Evolutionary conservation across 64 coral and sea anemone species (phyloP), one percentile per base, ranked within the genome.

Genomic region (Trachythela sp.): DNA sequence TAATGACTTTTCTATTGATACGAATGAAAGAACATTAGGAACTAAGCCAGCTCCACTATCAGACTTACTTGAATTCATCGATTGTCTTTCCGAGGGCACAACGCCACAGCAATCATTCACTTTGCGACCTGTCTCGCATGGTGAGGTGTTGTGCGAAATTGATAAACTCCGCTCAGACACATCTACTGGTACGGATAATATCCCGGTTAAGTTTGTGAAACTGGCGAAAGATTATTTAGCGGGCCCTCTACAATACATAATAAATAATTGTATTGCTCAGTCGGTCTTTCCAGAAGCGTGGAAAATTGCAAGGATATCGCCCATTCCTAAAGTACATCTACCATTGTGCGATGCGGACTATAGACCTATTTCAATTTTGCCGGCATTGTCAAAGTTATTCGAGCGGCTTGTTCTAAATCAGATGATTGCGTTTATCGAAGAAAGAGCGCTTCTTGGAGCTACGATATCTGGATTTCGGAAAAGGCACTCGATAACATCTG

Each of bases 391-490:
- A 45, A 45, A 45, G 42, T 4, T 45, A 45, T 45, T 45, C 42
- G 42, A 45, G 11, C 42, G 42, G 42, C 42, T 45, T 45, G 42
- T 45, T 11, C 42, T 45, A 45, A 45, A 45, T 45, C 42, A 45
- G 42, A 45, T 58, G 54, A 58, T 20, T 58, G 54, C 18, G 18
- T 58, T 6, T 58, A 58, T 58, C 24, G 54, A 58, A 58, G 54
- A 58, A 58, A 58, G 54, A 58, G 54, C 54, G 18, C 54, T 58
- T 58, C 54, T 58, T 58, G 54, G 54, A n/a, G 54, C 54, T 58
- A 58, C 54, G 54, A 48, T 88, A 70, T 84, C 91, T 48, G 86
- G 86, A 24, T 92, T 59, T 38, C 91, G 91, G 18, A 92, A 88
- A 88, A 75, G 91, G 0, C 91, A 92, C 56, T 88, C 86, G 24